A percentile compares a stretch with the other conserved stretches of the same genome.
phyloP scores from a whole-genome alignment of 2,113 vertebrate genomes.

The Ciconia boyciana region DNA sequence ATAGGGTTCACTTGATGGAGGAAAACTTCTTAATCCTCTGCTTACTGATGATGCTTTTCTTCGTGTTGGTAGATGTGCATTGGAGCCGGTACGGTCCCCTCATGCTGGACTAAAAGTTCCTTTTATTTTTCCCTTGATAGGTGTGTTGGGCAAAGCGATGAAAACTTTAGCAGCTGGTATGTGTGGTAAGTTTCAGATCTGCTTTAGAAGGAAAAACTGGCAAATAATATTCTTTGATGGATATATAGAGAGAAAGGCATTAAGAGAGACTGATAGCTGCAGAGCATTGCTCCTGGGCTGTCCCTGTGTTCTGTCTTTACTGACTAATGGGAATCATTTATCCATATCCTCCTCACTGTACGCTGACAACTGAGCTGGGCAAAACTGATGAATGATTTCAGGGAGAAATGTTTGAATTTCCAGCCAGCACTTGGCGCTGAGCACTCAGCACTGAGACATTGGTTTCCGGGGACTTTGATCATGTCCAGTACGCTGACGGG shows the following conservation, averaged over 20 bases:
- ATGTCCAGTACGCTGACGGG: background rate
- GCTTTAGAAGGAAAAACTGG: background rate
- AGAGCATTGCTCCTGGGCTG: slow-evolving; percentile 45
- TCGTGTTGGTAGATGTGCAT: fast-evolving
- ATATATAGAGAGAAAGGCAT: slow-evolving; percentile 33
- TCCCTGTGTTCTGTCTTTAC: slow-evolving; percentile 50
- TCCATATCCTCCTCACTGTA: slow-evolving; percentile 24
- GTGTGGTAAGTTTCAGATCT: slow-evolving; percentile 70
- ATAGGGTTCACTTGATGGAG: background rate
- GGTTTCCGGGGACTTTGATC: background rate
- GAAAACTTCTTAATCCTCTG: background rate
- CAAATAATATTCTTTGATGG: slow-evolving; percentile 34
- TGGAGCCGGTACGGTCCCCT: background rate
- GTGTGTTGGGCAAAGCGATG: slow-evolving; percentile 10
- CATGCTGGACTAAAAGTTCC: background rate
- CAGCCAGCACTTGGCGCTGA: background rate
- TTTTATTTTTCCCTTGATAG: slow-evolving; percentile 44
- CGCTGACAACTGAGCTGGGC: background rate
- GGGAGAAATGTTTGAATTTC: slow-evolving; percentile 11
- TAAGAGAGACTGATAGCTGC: slow-evolving; percentile 39
- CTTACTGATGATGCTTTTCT: background rate
- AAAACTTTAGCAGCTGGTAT: slow-evolving; percentile 59
- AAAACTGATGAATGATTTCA: background rate
- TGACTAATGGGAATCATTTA: slow-evolving; percentile 59
- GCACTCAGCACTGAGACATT: background rate